Evolutionary conservation across 23 tunicate genomes (phyloP).

Genomic region (Aplidium turbinatum): DNA sequence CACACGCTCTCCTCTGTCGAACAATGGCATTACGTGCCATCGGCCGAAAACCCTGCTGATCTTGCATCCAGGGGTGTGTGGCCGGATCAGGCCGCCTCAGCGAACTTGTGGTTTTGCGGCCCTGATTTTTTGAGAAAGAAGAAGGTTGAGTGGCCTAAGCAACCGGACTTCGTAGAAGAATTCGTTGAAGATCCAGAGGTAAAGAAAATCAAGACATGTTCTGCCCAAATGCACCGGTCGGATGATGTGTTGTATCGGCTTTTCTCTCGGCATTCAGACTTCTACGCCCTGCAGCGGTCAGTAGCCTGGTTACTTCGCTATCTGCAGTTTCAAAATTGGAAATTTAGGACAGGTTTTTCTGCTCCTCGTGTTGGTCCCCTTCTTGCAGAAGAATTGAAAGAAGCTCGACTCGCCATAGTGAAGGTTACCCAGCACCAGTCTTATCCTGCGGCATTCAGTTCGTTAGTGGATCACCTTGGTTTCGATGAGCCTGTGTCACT

Average conservation of each 20-base stretch:
- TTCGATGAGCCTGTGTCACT: too few species aligned
- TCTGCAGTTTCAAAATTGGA: too few species aligned
- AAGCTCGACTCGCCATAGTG: too few species aligned
- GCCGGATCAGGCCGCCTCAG: not conserved
- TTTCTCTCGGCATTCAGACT: too few species aligned
- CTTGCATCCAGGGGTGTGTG: slow-evolving; percentile 6
- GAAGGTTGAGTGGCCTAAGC: slow-evolving; percentile 2
- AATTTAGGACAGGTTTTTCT: too few species aligned
- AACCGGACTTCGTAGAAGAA: not conserved
- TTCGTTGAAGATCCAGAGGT: not conserved
- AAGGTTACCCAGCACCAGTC: too few species aligned
- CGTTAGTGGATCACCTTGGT: not conserved
- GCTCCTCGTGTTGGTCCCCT: too few species aligned
- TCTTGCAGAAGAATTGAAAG: too few species aligned
- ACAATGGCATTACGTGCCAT: slow-evolving; percentile 21
- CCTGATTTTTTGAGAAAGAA: not conserved
- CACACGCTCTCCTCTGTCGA: slow-evolving; percentile 1
- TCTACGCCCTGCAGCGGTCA: too few species aligned
- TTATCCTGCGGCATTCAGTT: too few species aligned
- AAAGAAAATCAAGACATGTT: not conserved
- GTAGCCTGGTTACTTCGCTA: too few species aligned
- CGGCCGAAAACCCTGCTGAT: slow-evolving; percentile 11
- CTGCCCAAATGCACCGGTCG: not conserved
- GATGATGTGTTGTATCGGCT: too few species aligned
- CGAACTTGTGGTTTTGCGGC: slow-evolving; percentile 7